phyloP scores from a whole-genome alignment of 2,797 vertebrate genomes.

The Lacerta agilis region DNA sequence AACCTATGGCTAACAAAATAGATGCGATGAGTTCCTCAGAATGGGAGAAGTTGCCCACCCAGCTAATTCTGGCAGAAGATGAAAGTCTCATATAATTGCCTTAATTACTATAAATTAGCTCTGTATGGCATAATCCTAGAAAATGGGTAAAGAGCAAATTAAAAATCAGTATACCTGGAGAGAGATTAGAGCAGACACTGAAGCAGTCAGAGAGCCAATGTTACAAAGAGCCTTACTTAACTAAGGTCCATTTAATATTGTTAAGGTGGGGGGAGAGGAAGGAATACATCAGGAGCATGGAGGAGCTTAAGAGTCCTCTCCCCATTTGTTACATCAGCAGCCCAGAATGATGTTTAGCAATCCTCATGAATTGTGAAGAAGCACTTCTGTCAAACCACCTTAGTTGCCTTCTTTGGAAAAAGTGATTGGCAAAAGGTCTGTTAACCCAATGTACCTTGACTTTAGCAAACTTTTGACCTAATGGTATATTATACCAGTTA shows the following conservation, averaged over 20 bases:
- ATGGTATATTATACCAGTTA: background rate
- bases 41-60: background rate
- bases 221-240: background rate
- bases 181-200: background rate
- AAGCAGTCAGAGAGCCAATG: background rate
- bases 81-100: background rate
- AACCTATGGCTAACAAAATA: background rate
- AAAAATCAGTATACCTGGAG: background rate
- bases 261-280: background rate
- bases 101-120: background rate
- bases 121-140: background rate
- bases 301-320: background rate
- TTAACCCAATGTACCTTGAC: background rate
- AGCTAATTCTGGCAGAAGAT: background rate
- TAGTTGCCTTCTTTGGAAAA: background rate
- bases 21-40: background rate
- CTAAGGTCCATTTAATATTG: background rate
- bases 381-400: background rate
- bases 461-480: background rate
- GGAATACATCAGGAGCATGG: background rate
- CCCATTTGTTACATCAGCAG: background rate
- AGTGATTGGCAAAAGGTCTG: background rate
- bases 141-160: background rate
- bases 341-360: background rate
- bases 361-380: background rate